Conservation (phyloP, 2,888 invertebrate genomes). For the Eilema sororculum region DNA sequence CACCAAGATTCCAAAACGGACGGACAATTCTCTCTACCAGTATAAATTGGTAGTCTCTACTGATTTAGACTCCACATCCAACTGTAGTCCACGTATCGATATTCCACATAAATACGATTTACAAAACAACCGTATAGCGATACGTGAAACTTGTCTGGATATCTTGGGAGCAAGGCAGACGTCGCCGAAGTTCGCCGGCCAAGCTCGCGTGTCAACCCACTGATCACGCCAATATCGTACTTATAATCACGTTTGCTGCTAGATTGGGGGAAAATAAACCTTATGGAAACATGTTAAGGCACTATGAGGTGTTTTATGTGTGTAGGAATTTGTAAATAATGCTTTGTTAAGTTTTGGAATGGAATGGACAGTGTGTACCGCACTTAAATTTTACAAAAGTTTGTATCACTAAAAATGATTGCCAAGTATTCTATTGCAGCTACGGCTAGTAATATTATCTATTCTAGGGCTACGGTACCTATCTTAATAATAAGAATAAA, state of each 20-base stretch:
- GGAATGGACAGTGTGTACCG: slow-evolving; percentile 45
- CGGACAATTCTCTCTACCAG: not conserved
- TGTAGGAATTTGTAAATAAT: slow-evolving; percentile 30
- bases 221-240: slow-evolving; percentile 79
- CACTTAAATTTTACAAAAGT: slow-evolving; percentile 18
- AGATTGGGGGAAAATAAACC: slow-evolving; percentile 19
- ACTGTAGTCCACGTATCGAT: not conserved
- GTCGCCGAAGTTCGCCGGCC: slow-evolving; percentile 72
- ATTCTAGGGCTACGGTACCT: too few species aligned
- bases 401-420: not conserved
- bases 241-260: slow-evolving; percentile 19
- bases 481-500: too few species aligned
- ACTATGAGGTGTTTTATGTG: not conserved
- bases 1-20: not conserved
- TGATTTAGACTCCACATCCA: not conserved
- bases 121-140: slow-evolving; percentile 55
- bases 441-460: too few species aligned
- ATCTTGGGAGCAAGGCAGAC: slow-evolving; percentile 62
- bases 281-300: slow-evolving; percentile 26
- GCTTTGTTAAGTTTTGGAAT: slow-evolving; percentile 39
- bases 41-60: not conserved
- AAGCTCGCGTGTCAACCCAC: slow-evolving; percentile 73
- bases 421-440: too few species aligned
- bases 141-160: slow-evolving; percentile 54
- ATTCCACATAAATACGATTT: slow-evolving; percentile 48